Evolutionary conservation across 64 coral and sea anemone species (phyloP).

Genomic region (Catalaphyllia jardinei): DNA sequence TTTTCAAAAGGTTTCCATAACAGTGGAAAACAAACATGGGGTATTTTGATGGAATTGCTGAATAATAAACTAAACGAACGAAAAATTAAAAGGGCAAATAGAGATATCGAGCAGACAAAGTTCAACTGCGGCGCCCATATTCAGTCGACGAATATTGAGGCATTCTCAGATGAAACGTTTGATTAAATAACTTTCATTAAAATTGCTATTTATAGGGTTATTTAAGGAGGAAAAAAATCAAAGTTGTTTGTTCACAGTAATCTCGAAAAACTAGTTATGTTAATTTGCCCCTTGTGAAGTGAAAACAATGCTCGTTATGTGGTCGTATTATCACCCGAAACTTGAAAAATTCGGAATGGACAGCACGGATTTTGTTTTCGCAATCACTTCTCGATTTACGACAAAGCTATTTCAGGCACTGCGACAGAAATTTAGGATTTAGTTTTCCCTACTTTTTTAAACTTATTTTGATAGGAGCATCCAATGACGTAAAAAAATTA

Average conservation of each 20-base stretch:
- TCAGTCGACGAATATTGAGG: constrained; percentile 6
- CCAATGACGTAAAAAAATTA: constrained; percentile 23
- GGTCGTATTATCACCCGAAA: not conserved
- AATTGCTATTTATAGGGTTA: not conserved
- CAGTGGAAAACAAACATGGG: constrained; percentile 20
- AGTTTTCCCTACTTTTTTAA: not conserved
- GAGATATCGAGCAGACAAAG: not conserved
- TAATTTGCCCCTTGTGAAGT: not conserved
- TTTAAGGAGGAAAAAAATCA: not conserved
- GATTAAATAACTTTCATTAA: constrained; percentile 17
- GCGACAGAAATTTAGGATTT: not conserved
- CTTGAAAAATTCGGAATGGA: not conserved
- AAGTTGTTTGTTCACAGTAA: constrained; percentile 37
- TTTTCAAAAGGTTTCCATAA: constrained; percentile 48
- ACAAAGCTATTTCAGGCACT: not conserved
- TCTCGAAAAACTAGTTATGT: constrained; percentile 29
- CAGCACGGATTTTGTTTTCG: not conserved
- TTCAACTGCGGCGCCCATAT: not conserved
- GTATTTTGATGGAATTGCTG: constrained; percentile 29
- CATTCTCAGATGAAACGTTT: constrained; percentile 19
- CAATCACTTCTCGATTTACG: not conserved
- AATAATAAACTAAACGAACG: not conserved
- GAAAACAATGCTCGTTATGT: not conserved
- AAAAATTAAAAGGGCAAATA: not conserved
- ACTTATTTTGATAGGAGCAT: not conserved